phyloP scores from a whole-genome alignment of 2,797 vertebrate species.

The Macropodus opercularis region DNA sequence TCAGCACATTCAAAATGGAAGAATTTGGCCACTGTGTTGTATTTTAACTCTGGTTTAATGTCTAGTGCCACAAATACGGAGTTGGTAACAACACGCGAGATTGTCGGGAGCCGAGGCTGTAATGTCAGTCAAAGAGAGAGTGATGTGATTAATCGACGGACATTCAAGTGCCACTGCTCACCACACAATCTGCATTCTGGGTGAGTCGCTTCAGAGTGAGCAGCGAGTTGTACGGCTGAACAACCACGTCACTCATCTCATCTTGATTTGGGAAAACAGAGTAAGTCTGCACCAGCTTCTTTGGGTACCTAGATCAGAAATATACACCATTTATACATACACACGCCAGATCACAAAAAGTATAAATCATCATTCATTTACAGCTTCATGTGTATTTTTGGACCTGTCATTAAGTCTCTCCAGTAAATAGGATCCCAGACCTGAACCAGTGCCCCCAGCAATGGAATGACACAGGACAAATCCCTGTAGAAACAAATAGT shows the following conservation, averaged over 20 bases:
- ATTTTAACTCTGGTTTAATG: conserved; percentile 1
- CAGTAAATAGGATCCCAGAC: conserved; percentile 93
- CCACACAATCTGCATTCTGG: conserved; percentile 98
- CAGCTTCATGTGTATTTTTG: conserved; percentile 23
- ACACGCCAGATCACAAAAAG: neutral
- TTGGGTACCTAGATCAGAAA: conserved; percentile 87
- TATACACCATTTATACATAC: neutral
- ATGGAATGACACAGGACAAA: conserved; percentile 98
- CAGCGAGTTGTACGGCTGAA: conserved; percentile 97
- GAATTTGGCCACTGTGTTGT: conserved; percentile 2
- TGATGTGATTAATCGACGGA: conserved; percentile 24
- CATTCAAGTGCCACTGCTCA: conserved; percentile 60
- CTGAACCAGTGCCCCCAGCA: conserved; percentile 93
- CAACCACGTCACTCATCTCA: conserved; percentile 98
- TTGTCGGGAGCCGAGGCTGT: neutral
- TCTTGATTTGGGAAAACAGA: conserved; percentile 98
- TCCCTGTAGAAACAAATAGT: conserved; percentile 79
- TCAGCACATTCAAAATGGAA: conserved; percentile 10
- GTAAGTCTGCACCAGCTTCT: conserved; percentile 97
- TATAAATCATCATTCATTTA: neutral
- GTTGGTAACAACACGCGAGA: neutral
- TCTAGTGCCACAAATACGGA: neutral
- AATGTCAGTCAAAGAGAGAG: conserved; percentile 5
- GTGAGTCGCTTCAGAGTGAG: conserved; percentile 96
- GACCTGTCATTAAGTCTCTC: conserved; percentile 97